phyloP scores from a whole-genome alignment of 1,140 invertebrate genomes.

The Cydia strobilella region DNA sequence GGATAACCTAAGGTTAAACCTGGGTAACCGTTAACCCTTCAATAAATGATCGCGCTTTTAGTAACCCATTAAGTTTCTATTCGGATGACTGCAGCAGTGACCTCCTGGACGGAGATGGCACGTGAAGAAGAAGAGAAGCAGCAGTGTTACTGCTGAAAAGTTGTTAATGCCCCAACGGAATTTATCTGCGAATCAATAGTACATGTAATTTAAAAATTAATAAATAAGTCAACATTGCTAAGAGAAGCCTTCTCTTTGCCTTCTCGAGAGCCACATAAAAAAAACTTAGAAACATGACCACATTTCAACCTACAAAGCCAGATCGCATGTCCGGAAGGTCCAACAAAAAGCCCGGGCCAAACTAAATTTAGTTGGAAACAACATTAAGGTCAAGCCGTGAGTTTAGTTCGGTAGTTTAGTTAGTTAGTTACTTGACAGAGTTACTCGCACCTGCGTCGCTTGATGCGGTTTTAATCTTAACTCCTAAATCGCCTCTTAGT shows the following conservation, averaged over 20 bases:
- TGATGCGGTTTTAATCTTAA: constrained; percentile 32
- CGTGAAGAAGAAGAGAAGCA: too few species aligned
- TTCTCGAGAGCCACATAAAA: neutral
- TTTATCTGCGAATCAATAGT: too few species aligned
- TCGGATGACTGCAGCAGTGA: too few species aligned
- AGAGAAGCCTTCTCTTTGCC: neutral
- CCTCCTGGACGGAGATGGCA: too few species aligned
- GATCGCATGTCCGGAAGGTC: neutral
- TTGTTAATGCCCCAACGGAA: too few species aligned
- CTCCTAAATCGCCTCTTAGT: constrained; percentile 24
- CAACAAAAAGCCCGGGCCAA: constrained; percentile 6
- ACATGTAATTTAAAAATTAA: too few species aligned
- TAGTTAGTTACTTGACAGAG: constrained; percentile 24
- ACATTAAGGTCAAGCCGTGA: constrained; percentile 26
- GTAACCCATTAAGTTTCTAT: too few species aligned
- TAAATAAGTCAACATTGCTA: too few species aligned
- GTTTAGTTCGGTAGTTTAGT: constrained; percentile 19
- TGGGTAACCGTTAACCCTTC: too few species aligned
- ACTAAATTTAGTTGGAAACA: constrained; percentile 31
- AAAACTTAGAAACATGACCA: neutral
- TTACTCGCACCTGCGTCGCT: constrained; percentile 24
- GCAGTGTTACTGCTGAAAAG: too few species aligned
- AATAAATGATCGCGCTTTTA: too few species aligned
- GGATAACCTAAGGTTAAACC: too few species aligned
- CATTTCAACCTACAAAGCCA: neutral